These are phyloP conservation scores for Schizotus pectinicornis DNA, from an alignment of 2,888 invertebrate genomes.

Conservation along the genomic window DNA sequence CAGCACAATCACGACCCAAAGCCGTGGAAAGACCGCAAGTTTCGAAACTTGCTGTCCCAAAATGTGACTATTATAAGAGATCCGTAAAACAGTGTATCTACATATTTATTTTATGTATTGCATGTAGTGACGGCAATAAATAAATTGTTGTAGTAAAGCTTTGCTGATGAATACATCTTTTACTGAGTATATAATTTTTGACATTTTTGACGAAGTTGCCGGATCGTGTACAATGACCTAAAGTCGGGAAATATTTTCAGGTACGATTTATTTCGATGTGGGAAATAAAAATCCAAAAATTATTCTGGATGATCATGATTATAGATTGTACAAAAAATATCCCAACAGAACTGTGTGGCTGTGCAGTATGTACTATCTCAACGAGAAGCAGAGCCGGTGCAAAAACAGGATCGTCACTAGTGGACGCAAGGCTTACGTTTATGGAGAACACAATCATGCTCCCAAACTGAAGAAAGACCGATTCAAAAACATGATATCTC, in stretches of 20 bases:
- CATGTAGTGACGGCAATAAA: too few relatives aligned
- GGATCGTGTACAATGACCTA: too few relatives aligned
- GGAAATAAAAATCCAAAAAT: constrained; percentile 42
- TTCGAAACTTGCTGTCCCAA: constrained; percentile 34
- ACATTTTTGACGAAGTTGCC: constrained; percentile 2
- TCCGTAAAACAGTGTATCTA: background rate
- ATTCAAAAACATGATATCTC: constrained; percentile 40
- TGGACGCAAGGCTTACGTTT: constrained; percentile 36
- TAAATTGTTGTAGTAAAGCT: too few relatives aligned
- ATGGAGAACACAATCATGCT: constrained; percentile 41
- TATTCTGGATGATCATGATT: constrained; percentile 37
- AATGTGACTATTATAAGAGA: constrained; percentile 36
- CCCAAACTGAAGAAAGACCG: constrained; percentile 34
- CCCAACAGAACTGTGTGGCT: constrained; percentile 37
- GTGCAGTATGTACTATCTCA: constrained; percentile 35
- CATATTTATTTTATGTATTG: too few relatives aligned
- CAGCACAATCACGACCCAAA: constrained; percentile 36
- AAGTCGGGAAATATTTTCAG: constrained; percentile 31
- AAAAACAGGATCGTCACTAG: constrained; percentile 41
- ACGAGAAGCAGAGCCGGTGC: constrained; percentile 32
- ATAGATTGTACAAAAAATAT: constrained; percentile 34
- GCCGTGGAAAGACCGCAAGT: constrained; percentile 16
- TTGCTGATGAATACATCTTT: too few relatives aligned
- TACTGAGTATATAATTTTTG: background rate
- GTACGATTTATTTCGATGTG: constrained; percentile 36